Evolutionary conservation across 2,113 vertebrate species (phyloP), one percentile per base, ranked within the genome.

Genomic region (Engystomops pustulosus): DNA sequence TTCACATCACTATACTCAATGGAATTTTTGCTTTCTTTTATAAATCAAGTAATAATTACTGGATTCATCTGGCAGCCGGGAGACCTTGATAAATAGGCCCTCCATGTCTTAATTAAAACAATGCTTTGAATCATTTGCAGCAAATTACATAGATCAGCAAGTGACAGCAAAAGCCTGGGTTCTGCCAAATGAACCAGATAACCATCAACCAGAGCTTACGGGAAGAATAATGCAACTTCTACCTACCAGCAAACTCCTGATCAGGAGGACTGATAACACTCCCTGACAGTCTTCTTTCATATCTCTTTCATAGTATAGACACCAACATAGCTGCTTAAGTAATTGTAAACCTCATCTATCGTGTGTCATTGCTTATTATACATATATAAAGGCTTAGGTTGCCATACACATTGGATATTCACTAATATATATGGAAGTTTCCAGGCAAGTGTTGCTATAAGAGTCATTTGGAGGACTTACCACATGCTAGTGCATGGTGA

Each of bases 61-160:
- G 36, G n/a, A 75, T 68, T 58, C 20, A 30, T 55, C 76, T 85
- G 14, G 60, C 75, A 79, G 65, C 14, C 62, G 45, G 75, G 25
- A 70, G 83, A 67, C 75, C 69, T 68, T 85, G 75, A 85, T 85
- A 77, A 79, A 85, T 69, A 85, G 62, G 74, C 34, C 83, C 62
- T 85, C 75, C 65, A 70, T 78, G 83, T 85, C 74, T 79, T 85
- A 70, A 85, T 85, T 85, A 85, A 85, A 85, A 85, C 75, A 85
- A 85, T 85, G 75, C 75, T 70, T 85, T 69, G 83, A 85, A 70
- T 69, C 83, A 85, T 85, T 70, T 79, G 23, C 51, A 79, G 75
- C 62, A 85, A 78, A 85, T 85, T 69, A 70, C 83, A 70, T 70
- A 85, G 83, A 85, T 78, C 65, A 85, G 72, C 58, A 85, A 85